Conservation (phyloP, 2,888 invertebrate species). For the Pasiphila rectangulata region DNA sequence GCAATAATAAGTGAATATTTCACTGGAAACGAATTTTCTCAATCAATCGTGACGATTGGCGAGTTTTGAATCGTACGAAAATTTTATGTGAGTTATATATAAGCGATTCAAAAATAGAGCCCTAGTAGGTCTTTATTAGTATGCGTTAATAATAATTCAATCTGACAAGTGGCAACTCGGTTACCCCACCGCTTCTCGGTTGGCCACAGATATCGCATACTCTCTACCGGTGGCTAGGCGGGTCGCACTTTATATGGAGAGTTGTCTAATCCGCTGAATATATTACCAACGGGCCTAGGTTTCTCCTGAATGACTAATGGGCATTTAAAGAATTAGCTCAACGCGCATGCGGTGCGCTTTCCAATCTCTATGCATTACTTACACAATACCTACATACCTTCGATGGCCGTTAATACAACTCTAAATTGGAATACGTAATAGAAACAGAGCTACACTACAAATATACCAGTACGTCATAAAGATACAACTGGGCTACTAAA, state of each 20-base stretch:
- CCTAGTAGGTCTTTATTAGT: constrained; percentile 9
- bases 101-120: too few relatives aligned
- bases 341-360: constrained; percentile 53
- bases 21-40: too few relatives aligned
- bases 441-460: not conserved
- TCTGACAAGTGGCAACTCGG: constrained; percentile 15
- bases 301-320: constrained; percentile 73
- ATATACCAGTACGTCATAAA: too few relatives aligned
- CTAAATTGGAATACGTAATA: constrained; percentile 1
- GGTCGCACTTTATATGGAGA: constrained; percentile 73
- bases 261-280: constrained; percentile 71
- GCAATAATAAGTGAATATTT: too few relatives aligned
- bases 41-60: too few relatives aligned
- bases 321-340: constrained; percentile 65
- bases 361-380: constrained; percentile 44
- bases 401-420: constrained; percentile 7
- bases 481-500: not conserved
- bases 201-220: constrained; percentile 12
- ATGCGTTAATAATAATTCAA: constrained; percentile 19
- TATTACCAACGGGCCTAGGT: constrained; percentile 67
- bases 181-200: constrained; percentile 29
- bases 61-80: too few relatives aligned
- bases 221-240: constrained; percentile 42
- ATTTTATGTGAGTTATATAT: too few relatives aligned
- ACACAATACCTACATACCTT: constrained; percentile 20